Percentiles rank a stretch among this genome's conserved stretches.
phyloP scores from a whole-genome alignment of 2,888 invertebrate species.

The Blastobasis adustella region DNA sequence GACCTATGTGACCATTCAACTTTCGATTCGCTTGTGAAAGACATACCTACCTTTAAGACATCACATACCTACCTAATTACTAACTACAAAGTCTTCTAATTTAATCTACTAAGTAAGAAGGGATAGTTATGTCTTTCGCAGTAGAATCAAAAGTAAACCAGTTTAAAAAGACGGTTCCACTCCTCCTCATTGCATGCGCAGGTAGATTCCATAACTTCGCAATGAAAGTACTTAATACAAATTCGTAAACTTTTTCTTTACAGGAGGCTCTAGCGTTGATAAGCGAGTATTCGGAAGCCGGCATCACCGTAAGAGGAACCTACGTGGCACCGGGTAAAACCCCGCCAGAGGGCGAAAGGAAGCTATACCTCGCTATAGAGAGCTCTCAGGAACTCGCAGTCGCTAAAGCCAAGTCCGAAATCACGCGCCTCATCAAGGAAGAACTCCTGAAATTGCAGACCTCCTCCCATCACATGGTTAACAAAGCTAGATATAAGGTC shows the following conservation, averaged over 20 bases:
- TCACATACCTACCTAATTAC: no score
- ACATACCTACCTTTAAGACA: no score
- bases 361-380: slow-evolving; percentile 98
- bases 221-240: no score
- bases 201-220: no score
- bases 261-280: slow-evolving; percentile 98
- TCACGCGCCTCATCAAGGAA: slow-evolving; percentile 97
- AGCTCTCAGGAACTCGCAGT: slow-evolving; percentile 97
- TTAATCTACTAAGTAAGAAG: no score
- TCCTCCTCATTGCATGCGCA: no score
- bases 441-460: slow-evolving; percentile 94
- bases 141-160: no score
- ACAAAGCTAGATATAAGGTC: slow-evolving; percentile 96
- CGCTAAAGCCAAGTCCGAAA: slow-evolving; percentile 96
- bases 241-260: slow-evolving; percentile 7
- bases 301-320: slow-evolving; percentile 98
- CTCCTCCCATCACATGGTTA: slow-evolving; percentile 89
- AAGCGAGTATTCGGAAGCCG: slow-evolving; percentile 99
- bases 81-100: no score
- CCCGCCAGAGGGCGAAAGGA: slow-evolving; percentile 94
- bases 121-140: no score
- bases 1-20: no score
- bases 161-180: no score
- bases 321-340: slow-evolving; percentile 92
- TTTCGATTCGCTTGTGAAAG: no score